Evolutionary conservation across 2,113 vertebrate species (phyloP).

Genomic region (Halcyon senegalensis): DNA sequence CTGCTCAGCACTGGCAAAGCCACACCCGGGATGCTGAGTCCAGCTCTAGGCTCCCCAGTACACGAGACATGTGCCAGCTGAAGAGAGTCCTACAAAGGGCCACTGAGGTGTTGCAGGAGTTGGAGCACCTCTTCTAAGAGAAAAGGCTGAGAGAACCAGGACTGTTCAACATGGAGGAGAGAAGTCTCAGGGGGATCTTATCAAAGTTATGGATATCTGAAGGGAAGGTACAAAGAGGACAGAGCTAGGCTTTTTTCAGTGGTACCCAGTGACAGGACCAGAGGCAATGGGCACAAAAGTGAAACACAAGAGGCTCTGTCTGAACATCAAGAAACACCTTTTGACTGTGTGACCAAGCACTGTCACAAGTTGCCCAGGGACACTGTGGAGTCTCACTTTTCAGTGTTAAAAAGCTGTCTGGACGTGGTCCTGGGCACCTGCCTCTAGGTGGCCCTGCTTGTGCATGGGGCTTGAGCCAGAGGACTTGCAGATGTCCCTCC

Average conservation of each 20-base stretch:
- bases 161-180: neutral
- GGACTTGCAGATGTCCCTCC: neutral
- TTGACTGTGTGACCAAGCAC: neutral
- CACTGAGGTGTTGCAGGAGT: rapidly evolving
- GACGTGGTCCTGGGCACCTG: neutral
- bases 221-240: neutral
- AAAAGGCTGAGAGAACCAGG: neutral
- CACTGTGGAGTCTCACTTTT: neutral
- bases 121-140: neutral
- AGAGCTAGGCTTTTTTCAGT: neutral
- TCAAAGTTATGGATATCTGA: neutral
- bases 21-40: neutral
- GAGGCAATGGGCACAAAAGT: neutral
- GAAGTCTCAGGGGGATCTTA: neutral
- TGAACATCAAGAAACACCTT: neutral
- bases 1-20: neutral
- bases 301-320: neutral
- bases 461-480: neutral
- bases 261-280: neutral
- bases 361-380: neutral
- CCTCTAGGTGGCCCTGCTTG: neutral
- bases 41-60: neutral
- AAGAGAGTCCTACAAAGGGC: neutral
- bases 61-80: neutral
- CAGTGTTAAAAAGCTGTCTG: neutral